Conservation (phyloP, 1,140 invertebrate species). For the Bradysia coprophila region DNA sequence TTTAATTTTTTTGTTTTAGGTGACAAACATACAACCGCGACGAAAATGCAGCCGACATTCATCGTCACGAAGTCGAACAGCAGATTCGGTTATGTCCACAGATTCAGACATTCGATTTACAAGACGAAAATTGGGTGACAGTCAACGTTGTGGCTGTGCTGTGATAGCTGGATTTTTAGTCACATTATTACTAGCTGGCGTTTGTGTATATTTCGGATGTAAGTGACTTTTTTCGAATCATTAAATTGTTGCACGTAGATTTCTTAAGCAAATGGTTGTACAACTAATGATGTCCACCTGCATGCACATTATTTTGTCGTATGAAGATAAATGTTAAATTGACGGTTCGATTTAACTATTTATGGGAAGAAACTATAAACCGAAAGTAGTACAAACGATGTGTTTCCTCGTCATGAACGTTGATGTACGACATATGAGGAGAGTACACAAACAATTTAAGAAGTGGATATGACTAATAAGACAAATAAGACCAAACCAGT, state of each 20-base stretch:
- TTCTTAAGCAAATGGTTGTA: too few relatives aligned
- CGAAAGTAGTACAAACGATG: too few relatives aligned
- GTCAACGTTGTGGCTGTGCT: constrained; percentile 66
- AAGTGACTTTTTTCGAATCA: constrained; percentile 28
- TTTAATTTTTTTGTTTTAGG: not conserved
- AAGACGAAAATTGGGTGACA: constrained; percentile 54
- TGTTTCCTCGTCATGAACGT: too few relatives aligned
- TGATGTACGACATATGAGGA: too few relatives aligned
- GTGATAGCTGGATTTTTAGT: constrained; percentile 65
- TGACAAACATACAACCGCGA: not conserved
- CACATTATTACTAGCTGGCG: constrained; percentile 56
- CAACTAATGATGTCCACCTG: too few relatives aligned
- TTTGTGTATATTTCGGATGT: constrained; percentile 76
- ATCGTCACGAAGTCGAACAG: constrained; percentile 29
- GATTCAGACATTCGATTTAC: constrained; percentile 74
- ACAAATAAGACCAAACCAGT: too few relatives aligned
- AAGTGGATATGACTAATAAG: too few relatives aligned
- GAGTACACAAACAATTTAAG: too few relatives aligned
- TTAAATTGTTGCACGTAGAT: not conserved
- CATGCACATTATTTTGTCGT: too few relatives aligned
- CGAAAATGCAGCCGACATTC: constrained; percentile 1
- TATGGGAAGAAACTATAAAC: too few relatives aligned
- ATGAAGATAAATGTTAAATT: too few relatives aligned
- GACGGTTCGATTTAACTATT: too few relatives aligned
- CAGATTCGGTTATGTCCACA: constrained; percentile 59